Evolutionary conservation across 2,888 invertebrate genomes (phyloP), one percentile per base, ranked within the genome.

Genomic region (Pinctada fucata): DNA sequence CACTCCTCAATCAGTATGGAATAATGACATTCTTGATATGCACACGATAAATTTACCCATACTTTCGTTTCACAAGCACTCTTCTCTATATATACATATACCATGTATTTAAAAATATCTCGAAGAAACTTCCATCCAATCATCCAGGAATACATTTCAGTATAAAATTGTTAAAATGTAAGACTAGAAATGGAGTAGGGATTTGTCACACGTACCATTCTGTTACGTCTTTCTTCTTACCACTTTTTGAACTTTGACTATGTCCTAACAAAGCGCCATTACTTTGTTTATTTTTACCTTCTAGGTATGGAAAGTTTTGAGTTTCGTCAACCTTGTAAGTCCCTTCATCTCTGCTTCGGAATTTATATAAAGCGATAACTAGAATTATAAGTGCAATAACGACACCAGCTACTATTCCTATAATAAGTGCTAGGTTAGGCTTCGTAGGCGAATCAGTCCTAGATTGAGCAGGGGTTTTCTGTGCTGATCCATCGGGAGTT

Each of bases 281-380:
- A 50, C 88, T 86, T 76, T 86, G 86, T 69, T 89, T 86, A 75
- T 90, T 88, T 80, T 89, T 90, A 49, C 89, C 86, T 78, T 89
- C 88, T 79, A 89, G 81, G 78, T 88, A 88, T 45, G 89, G 87
- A 87, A 95, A 95, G 89, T 95, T 95, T 90, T 96, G 95, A 90
- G 95, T 96, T 87, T 97, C 97, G 90, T 98, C 97, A 81, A 97
- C 96, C 93, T 98, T 98, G 92, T 97, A 98, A 76, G 96, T 96
- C n/a, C 96, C 95, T 91, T 97, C 97, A 74, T 96, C 95, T 82
- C 97, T 95, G 91, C 90, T 89, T 50, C 89, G 87, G 79, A 91
- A 91, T 83, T 92, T 92, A 84, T 91, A 91, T 71, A 92, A 81
- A 16, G 90, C 90, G 78, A 97, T 96, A 93, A 97, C 97, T 88